Conservation (phyloP, 2,113 vertebrate genomes). For the Oreochromis aureus region DNA sequence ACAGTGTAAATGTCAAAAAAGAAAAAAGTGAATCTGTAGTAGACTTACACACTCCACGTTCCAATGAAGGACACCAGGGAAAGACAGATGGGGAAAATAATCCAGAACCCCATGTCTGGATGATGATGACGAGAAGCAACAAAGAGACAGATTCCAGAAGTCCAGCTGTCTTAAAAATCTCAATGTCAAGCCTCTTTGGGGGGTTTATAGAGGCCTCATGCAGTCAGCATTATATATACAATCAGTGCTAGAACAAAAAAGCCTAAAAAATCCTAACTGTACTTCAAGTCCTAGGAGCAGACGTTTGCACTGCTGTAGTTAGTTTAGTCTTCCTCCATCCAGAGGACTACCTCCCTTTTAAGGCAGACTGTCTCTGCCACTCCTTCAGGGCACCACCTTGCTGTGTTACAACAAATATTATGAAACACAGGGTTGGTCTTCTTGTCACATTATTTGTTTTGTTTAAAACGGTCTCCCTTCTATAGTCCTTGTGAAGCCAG, state of each 20-base stretch:
- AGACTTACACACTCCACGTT: conserved; percentile 76
- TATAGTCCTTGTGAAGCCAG: background rate
- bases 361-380: conserved; percentile 13
- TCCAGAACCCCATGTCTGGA: conserved; percentile 70
- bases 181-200: background rate
- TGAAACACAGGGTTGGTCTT: conserved; percentile 41
- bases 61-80: conserved; percentile 68
- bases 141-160: background rate
- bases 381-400: conserved; percentile 42
- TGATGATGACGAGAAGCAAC: background rate
- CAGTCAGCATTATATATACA: background rate
- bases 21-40: background rate
- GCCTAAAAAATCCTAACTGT: background rate
- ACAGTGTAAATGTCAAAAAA: background rate
- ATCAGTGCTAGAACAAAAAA: background rate
- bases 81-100: conserved; percentile 65
- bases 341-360: background rate
- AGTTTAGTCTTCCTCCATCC: background rate
- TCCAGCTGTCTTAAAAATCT: background rate
- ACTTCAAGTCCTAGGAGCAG: background rate
- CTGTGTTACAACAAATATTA: conserved; percentile 26
- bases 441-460: conserved; percentile 37
- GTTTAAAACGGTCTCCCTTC: background rate
- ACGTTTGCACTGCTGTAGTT: background rate
- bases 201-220: background rate